Evolutionary conservation across 2,888 invertebrate genomes (phyloP).

Genomic region (Oscheius sp.): DNA sequence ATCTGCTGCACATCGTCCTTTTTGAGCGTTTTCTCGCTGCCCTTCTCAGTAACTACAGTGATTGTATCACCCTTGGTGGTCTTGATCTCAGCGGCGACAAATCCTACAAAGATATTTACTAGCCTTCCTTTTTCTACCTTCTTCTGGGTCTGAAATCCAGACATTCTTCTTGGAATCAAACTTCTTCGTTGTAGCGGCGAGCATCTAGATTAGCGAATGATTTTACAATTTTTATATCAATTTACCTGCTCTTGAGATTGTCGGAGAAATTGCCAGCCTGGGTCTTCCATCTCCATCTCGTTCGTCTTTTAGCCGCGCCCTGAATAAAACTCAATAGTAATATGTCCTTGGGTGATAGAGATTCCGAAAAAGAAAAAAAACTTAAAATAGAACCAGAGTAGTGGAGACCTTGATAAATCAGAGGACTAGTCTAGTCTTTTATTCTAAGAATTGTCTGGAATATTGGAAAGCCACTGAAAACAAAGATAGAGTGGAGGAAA

Average conservation of each 20-base stretch:
- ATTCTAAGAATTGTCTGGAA: no score
- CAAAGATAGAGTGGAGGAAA: background rate
- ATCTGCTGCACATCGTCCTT: conserved; percentile 78
- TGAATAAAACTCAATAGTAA: no score
- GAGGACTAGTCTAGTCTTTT: no score
- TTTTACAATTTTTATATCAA: background rate
- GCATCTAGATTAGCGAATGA: no score
- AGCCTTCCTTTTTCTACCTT: conserved; percentile 77
- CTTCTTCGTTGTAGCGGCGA: conserved; percentile 66
- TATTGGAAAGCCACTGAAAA: no score
- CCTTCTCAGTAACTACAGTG: conserved; percentile 87
- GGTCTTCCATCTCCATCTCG: conserved; percentile 52
- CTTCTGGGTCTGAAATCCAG: conserved; percentile 98
- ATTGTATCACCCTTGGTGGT: conserved; percentile 93
- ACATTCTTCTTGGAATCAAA: conserved; percentile 96
- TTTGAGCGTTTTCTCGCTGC: conserved; percentile 76
- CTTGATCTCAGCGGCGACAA: conserved; percentile 94
- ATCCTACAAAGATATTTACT: conserved; percentile 80
- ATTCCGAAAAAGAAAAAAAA: no score
- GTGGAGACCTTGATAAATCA: no score
- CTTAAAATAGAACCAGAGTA: no score
- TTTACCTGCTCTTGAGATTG: conserved; percentile 66
- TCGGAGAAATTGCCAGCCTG: conserved; percentile 69
- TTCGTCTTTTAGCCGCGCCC: conserved; percentile 22
- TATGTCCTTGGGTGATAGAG: no score